A percentile compares a stretch with the other conserved stretches of the same genome.
Conservation (phyloP, 1,140 invertebrate species). For the Adoxophyes honmai region DNA sequence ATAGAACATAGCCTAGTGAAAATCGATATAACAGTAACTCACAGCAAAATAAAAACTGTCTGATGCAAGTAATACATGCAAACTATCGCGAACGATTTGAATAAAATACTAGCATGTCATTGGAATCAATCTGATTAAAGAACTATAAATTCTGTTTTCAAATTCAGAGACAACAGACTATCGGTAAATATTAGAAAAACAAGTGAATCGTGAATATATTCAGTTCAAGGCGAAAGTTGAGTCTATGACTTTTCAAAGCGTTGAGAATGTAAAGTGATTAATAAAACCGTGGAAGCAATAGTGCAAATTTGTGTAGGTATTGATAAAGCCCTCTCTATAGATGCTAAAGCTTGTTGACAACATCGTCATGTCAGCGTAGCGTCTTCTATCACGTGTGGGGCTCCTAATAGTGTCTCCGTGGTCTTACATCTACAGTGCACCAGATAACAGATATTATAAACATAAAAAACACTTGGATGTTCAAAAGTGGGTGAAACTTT, state of each 20-base stretch:
- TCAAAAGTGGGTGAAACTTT: conserved; percentile 74
- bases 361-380: conserved; percentile 4
- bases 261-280: neutral
- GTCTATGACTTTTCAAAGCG: too few relatives aligned
- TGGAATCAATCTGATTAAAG: too few relatives aligned
- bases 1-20: conserved; percentile 14
- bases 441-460: conserved; percentile 36
- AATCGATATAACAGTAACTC: conserved; percentile 16
- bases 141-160: too few relatives aligned
- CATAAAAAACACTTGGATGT: conserved; percentile 55
- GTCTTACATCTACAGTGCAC: conserved; percentile 52
- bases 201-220: too few relatives aligned
- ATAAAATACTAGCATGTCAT: conserved; percentile 21
- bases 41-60: conserved; percentile 23
- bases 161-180: too few relatives aligned
- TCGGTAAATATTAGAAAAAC: too few relatives aligned
- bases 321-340: conserved; percentile 61
- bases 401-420: conserved; percentile 30
- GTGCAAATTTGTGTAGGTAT: conserved; percentile 75
- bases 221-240: too few relatives aligned
- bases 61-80: conserved; percentile 41
- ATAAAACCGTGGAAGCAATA: conserved; percentile 19
- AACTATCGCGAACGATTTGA: conserved; percentile 43
- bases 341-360: conserved; percentile 18
- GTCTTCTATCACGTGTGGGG: neutral